Percentiles rank a stretch among this genome's conserved stretches.
Evolutionary conservation across 2,113 vertebrate genomes (phyloP).

Genomic region (Misgurnus mizolepis): DNA sequence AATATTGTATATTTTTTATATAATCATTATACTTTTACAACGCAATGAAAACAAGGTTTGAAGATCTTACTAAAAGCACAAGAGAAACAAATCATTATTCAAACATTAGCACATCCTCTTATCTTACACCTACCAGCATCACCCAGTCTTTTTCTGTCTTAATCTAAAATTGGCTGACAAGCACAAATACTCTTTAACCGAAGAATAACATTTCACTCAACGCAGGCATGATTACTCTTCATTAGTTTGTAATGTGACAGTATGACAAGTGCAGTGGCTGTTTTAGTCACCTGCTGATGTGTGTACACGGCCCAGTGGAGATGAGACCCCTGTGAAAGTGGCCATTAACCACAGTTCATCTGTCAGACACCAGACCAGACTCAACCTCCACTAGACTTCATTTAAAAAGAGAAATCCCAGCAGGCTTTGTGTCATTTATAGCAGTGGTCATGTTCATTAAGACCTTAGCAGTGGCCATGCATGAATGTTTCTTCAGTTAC

Average conservation of each 20-base stretch:
- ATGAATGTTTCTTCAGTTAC: conserved; percentile 1
- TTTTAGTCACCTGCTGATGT: conserved; percentile 60
- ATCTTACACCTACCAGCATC: conserved; percentile 41
- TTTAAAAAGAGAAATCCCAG: conserved; percentile 78
- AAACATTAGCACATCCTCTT: conserved; percentile 29
- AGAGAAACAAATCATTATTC: neutral
- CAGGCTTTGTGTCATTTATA: conserved; percentile 73
- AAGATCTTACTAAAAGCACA: neutral
- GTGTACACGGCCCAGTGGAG: conserved; percentile 54
- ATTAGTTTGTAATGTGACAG: conserved; percentile 58
- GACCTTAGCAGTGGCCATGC: conserved; percentile 52
- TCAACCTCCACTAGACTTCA: conserved; percentile 80
- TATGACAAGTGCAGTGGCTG: conserved; percentile 58
- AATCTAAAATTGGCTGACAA: conserved; percentile 54
- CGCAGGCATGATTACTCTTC: conserved; percentile 55
- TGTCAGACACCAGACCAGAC: conserved; percentile 73
- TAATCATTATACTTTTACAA: no score
- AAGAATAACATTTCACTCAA: conserved; percentile 57
- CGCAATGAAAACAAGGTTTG: neutral
- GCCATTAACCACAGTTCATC: conserved; percentile 73
- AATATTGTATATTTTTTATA: no score
- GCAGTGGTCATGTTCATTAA: conserved; percentile 75
- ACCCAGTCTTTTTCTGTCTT: conserved; percentile 34
- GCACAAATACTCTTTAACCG: conserved; percentile 54
- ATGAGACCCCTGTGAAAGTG: conserved; percentile 71